phyloP scores from a whole-genome alignment of 2,797 vertebrate genomes.

The Manis crassicaudata region DNA sequence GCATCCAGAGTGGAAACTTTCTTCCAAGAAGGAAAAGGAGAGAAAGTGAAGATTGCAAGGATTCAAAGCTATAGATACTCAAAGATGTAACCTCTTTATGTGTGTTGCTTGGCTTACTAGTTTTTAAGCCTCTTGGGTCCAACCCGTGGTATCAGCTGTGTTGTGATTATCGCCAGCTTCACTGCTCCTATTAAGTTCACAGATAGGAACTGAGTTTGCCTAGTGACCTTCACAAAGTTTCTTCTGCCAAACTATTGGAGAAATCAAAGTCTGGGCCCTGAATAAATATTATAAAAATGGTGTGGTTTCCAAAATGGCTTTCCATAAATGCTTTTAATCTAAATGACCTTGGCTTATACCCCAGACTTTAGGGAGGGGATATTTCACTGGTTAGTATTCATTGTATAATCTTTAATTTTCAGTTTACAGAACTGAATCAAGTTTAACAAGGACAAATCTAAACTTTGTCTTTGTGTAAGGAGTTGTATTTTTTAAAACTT shows the following conservation, averaged over 20 bases:
- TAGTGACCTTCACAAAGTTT: background rate
- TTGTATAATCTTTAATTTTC: background rate
- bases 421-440: background rate
- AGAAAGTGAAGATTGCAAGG: background rate
- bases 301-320: background rate
- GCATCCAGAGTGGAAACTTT: background rate
- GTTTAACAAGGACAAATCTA: background rate
- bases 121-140: conserved; percentile 17
- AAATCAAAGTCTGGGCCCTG: background rate
- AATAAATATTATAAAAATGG: conserved; percentile 41
- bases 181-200: conserved; percentile 1
- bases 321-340: conserved; percentile 11
- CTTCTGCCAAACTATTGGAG: conserved; percentile 15
- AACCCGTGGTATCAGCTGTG: background rate
- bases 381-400: background rate
- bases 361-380: background rate
- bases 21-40: conserved; percentile 19
- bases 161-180: background rate
- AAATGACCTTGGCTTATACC: background rate
- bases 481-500: background rate
- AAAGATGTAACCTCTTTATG: background rate
- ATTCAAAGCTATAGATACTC: background rate
- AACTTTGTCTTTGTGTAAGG: conserved; percentile 12
- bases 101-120: background rate
- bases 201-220: background rate